Evolutionary conservation across 2,888 invertebrate genomes (phyloP), one percentile per base, ranked within the genome.

Genomic region (Macrophya annulata): DNA sequence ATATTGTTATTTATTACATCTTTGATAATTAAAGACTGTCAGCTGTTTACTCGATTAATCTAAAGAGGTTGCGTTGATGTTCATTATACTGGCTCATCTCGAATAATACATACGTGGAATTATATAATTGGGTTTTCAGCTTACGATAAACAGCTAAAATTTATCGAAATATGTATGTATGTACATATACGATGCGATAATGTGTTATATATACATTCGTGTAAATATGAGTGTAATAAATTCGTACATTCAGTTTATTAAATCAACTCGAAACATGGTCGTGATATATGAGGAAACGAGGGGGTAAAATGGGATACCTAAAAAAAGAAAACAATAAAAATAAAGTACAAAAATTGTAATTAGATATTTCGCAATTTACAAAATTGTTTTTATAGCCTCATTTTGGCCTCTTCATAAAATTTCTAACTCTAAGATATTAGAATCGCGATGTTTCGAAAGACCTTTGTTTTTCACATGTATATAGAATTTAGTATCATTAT

Each of bases 71-170:
- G 21, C n/a, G 12, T 25, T 62, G 21, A 62, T 62, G 62, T 2
- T 59, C 21, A 21, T 59, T 59, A 21, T 59, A 21, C 10, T n/a
- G n/a, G 12, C 62, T 62, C 12, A 2, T 25, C 21, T 62, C 3
- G 25, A 62, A 25, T 74, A 12, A n/a, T n/a, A n/a, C 48, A 76
- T 12, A 45, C 31, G n/a, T n/a, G 40, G 71, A 43, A 71, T 71
- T n/a, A n/a, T 40, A n/a, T 5, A 68, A 68, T 72, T 72, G n/a
- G 55, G 55, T n/a, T n/a, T 43, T 6, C 15, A 10, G 48, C 21
- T 17, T 17, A 48, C 43, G 48, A 76, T 76, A 76, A 51, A 31
- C 76, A 15, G 25, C 76, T 31, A 4, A 48, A 76, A 76, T 51
- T 76, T 4, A 51, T 10, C 45, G 4, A 48, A 76, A 25, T 48